Evolutionary conservation across 2,888 invertebrate species (phyloP).

Genomic region (Myopa tessellatipennis): DNA sequence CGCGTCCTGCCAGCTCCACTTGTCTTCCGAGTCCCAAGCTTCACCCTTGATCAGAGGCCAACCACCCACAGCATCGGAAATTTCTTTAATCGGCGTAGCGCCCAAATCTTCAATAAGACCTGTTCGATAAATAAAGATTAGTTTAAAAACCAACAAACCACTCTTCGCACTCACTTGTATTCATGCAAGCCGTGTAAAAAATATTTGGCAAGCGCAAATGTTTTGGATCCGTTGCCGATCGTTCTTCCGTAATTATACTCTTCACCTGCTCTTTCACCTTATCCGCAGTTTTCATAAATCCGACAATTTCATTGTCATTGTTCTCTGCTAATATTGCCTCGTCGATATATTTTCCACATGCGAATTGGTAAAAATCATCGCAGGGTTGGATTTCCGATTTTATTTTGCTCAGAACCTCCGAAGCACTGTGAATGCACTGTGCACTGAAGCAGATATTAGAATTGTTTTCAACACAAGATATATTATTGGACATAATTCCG

Average conservation of each 20-base stretch:
- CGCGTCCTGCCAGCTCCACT: slow-evolving; percentile 84
- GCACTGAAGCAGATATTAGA: slow-evolving; percentile 75
- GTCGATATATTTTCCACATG: slow-evolving; percentile 79
- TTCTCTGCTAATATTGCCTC: slow-evolving; percentile 79
- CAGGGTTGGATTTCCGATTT: slow-evolving; percentile 77
- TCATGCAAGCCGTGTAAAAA: slow-evolving; percentile 69
- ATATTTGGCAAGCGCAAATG: slow-evolving; percentile 68
- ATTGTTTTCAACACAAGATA: slow-evolving; percentile 57
- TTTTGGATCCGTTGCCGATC: slow-evolving; percentile 61
- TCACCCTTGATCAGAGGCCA: slow-evolving; percentile 92
- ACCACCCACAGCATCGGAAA: slow-evolving; percentile 84
- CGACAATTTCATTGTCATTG: slow-evolving; percentile 69
- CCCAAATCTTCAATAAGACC: slow-evolving; percentile 86
- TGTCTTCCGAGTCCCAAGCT: slow-evolving; percentile 73
- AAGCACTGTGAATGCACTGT: slow-evolving; percentile 83
- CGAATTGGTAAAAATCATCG: slow-evolving; percentile 82
- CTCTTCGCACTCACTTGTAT: slow-evolving; percentile 62
- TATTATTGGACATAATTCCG: slow-evolving; percentile 65
- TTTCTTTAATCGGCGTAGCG: slow-evolving; percentile 76
- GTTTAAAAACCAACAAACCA: background rate
- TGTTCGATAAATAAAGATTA: slow-evolving; percentile 57
- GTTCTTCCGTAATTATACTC: slow-evolving; percentile 64
- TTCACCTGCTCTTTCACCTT: slow-evolving; percentile 68
- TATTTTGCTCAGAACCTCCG: slow-evolving; percentile 76
- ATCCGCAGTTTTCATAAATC: slow-evolving; percentile 68